Evolutionary conservation across 2,888 invertebrate species (phyloP), one percentile per base, ranked within the genome.

Genomic region (Dryocosmus kuriphilus): DNA sequence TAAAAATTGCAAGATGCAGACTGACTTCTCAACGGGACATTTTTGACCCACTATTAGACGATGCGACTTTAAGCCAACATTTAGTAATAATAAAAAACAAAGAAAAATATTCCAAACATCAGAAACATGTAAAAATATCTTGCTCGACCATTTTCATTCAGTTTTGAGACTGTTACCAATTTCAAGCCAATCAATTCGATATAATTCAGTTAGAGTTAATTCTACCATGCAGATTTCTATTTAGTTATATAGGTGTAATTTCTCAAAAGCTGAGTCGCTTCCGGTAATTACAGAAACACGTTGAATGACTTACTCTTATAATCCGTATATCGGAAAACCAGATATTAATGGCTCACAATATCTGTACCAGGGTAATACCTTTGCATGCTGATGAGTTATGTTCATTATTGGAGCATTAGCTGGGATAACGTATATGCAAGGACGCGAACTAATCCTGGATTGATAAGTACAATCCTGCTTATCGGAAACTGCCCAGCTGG

Each of bases 331-430:
- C 82, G 80, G 82, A 75, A 81, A 81, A 71, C 77, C 82, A 80
- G 82, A 80, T 82, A 82, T 83, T 83, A 83, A 82, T 83, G 81
- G 76, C 61, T 76, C 77, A 77, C 79, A 80, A 82, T 83, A 82
- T 82, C 77, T 80, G 77, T 79, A 77, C 79, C 61, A 75, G 67
- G 80, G 83, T 84, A 86, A 84, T 84, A 80, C 80, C 76, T 81
- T 80, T 84, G 86, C 83, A 80, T 84, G 81, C 85, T 83, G 85
- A 88, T 86, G 86, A 87, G 85, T 86, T 86, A 87, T 86, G 84
- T 87, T 88, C 87, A 87, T 88, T 88, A 88, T 83, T 81, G 84
- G 80, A 82, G 87, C 83, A 87, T 88, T 86, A 88, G 84, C 83
- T 80, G 79, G 85, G 83, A 86, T 86, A 86, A 83, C 85, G 80